These are phyloP conservation scores for Oryzias dopingdopingensis DNA, from an alignment of 2,797 vertebrate species.

Conservation along the genomic window DNA sequence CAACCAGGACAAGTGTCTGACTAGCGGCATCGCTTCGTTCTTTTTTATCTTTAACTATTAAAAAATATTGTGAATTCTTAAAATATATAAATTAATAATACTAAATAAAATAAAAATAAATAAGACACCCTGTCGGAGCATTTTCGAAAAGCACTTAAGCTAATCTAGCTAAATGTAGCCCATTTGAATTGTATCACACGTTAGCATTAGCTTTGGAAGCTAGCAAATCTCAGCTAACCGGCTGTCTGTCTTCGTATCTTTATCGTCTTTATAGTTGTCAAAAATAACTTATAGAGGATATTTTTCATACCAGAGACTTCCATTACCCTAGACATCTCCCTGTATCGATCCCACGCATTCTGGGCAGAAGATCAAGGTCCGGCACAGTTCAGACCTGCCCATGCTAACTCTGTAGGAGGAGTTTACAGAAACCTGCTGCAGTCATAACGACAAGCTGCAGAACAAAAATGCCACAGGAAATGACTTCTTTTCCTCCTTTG, in stretches of 20 bases:
- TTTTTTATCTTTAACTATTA: too few relatives aligned
- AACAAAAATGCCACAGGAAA: slow-evolving; percentile 1
- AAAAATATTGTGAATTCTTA: too few relatives aligned
- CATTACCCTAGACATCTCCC: slow-evolving; percentile 67
- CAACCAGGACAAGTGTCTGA: slow-evolving; percentile 38
- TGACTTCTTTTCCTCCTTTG: too few relatives aligned
- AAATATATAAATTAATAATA: too few relatives aligned
- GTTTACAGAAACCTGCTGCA: slow-evolving; percentile 19
- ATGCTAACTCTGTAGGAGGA: slow-evolving; percentile 51
- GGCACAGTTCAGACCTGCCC: slow-evolving; percentile 48
- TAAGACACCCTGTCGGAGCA: neutral
- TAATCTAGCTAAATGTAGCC: slow-evolving; percentile 43
- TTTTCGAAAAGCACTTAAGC: slow-evolving; percentile 1
- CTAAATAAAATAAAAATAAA: fast-evolving
- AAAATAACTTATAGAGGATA: neutral
- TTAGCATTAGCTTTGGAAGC: slow-evolving; percentile 32
- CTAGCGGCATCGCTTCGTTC: neutral
- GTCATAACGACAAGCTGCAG: neutral
- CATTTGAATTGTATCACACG: neutral
- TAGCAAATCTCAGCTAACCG: slow-evolving; percentile 8
- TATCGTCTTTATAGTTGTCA: neutral
- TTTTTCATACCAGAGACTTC: slow-evolving; percentile 65
- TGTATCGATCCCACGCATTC: slow-evolving; percentile 48
- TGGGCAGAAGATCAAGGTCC: slow-evolving; percentile 48
- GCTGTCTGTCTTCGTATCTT: neutral